phyloP scores from a whole-genome alignment of 2,888 invertebrate species.

The Argyresthia albistria region DNA sequence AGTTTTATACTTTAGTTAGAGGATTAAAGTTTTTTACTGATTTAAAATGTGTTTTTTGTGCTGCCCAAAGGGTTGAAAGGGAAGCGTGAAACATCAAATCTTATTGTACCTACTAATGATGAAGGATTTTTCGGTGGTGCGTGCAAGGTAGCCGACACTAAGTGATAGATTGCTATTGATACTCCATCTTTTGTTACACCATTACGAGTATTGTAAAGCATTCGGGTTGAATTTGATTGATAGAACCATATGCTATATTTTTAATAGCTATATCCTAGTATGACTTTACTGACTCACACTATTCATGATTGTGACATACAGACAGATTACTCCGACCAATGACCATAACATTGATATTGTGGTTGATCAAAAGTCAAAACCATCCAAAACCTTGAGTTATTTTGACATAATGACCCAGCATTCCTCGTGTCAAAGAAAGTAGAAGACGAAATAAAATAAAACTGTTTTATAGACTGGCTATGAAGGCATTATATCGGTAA shows the following conservation, averaged over 20 bases:
- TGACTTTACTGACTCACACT: no score
- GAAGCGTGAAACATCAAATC: conserved; percentile 30
- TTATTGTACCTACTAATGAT: conserved; percentile 3
- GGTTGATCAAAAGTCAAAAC: neutral
- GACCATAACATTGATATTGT: neutral
- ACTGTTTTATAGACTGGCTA: neutral
- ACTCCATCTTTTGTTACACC: neutral
- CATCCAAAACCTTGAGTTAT: neutral
- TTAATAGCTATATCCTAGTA: no score
- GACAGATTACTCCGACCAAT: no score
- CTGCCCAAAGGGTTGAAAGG: conserved; percentile 29
- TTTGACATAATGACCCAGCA: neutral
- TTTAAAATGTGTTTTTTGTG: conserved; percentile 24
- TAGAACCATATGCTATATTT: no score
- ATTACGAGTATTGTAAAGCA: neutral
- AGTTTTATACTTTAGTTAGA: conserved; percentile 7
- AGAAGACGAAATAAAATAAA: neutral
- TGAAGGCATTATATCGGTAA: conserved; percentile 5
- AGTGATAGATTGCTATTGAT: neutral
- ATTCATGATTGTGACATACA: no score
- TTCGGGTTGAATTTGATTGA: no score
- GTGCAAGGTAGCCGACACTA: neutral
- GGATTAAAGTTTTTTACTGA: neutral
- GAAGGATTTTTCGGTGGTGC: conserved; percentile 7
- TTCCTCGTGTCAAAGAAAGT: neutral